Evolutionary conservation across 1,140 invertebrate genomes (phyloP).

Genomic region (Sitobion miscanthi): DNA sequence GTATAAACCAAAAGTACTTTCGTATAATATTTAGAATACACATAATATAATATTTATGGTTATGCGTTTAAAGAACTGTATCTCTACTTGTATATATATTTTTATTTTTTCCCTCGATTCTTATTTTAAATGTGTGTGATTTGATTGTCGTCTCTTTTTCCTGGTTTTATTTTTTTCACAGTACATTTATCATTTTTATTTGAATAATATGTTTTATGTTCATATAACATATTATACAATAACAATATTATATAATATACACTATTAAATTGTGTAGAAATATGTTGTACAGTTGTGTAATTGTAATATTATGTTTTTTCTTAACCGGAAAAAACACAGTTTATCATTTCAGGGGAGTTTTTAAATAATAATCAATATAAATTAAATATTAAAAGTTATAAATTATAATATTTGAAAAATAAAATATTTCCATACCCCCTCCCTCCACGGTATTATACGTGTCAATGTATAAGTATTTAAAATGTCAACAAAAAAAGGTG

Average conservation of each 20-base stretch:
- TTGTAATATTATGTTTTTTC: not conserved
- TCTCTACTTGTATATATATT: not conserved
- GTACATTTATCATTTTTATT: not conserved
- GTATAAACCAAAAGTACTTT: not conserved
- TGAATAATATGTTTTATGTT: not conserved
- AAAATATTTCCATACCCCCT: not conserved
- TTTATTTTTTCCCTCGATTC: not conserved
- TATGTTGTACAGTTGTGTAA: not conserved
- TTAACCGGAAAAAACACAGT: not conserved
- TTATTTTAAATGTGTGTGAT: not conserved
- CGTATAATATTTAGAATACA: not conserved
- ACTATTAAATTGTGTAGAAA: not conserved
- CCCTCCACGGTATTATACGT: not conserved
- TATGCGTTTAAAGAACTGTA: not conserved
- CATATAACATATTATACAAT: not conserved
- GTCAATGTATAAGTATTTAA: not conserved
- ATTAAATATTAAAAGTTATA: not conserved
- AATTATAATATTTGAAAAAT: not conserved
- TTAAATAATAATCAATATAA: not conserved
- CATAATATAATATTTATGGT: not conserved
- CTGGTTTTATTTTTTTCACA: not conserved
- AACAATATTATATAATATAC: not conserved
- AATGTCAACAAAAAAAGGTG: too few species aligned
- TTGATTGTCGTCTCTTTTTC: not conserved
- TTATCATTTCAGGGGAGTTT: not conserved